Percentiles rank a stretch among this genome's conserved stretches.
phyloP scores from a whole-genome alignment of 2,113 vertebrate genomes.

The Sclerurus mexicanus region DNA sequence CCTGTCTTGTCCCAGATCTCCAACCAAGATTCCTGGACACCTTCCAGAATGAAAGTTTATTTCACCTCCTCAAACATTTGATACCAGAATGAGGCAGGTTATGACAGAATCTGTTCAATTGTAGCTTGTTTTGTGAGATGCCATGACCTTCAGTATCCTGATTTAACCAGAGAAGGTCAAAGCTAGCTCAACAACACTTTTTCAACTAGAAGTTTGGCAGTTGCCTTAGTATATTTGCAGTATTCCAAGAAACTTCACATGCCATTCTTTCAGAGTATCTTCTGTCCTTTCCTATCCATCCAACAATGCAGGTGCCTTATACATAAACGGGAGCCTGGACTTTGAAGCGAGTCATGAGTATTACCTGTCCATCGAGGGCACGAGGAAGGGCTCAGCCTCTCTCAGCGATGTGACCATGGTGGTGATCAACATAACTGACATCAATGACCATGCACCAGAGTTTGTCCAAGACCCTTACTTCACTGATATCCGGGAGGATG shows the following conservation, averaged over 20 bases:
- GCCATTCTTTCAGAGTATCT: not conserved
- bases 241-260: not conserved
- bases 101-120: not conserved
- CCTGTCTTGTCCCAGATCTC: not conserved
- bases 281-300: not conserved
- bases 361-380: conserved; percentile 90
- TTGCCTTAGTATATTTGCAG: not conserved
- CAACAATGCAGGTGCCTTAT: conserved; percentile 71
- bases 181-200: not conserved
- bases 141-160: not conserved
- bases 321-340: conserved; percentile 83
- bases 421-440: conserved; percentile 88
- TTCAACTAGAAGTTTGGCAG: not conserved
- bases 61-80: not conserved
- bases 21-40: not conserved
- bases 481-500: conserved; percentile 80
- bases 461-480: conserved; percentile 81
- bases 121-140: not conserved
- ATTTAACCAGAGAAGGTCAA: not conserved
- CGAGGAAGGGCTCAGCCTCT: conserved; percentile 78
- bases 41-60: not conserved
- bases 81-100: not conserved
- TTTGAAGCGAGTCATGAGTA: conserved; percentile 85
- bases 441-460: conserved; percentile 88
- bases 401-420: conserved; percentile 86